Conservation (phyloP, 2,113 vertebrate genomes). For the Pollachius pollachius region DNA sequence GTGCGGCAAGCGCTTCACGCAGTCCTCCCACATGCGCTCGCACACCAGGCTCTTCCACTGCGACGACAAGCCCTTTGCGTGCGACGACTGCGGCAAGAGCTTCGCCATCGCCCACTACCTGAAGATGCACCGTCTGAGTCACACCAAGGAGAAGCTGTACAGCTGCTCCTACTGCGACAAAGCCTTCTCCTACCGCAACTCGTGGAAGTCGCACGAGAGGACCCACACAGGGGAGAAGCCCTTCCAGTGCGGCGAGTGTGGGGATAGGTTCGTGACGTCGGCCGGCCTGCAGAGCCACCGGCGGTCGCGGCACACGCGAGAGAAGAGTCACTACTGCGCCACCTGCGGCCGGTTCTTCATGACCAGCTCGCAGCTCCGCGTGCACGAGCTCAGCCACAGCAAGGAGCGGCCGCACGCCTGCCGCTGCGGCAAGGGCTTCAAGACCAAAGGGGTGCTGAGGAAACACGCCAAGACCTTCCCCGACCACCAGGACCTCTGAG, state of each 20-base stretch:
- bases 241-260: constrained; percentile 58
- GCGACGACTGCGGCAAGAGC: constrained; percentile 39
- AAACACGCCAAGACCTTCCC: no score
- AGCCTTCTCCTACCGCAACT: constrained; percentile 45
- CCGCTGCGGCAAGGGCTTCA: no score
- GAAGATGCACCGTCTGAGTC: constrained; percentile 54
- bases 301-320: constrained; percentile 49
- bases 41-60: no score
- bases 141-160: constrained; percentile 43
- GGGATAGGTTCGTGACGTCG: constrained; percentile 37
- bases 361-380: neutral
- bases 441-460: no score
- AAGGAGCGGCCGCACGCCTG: neutral
- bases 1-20: constrained; percentile 63
- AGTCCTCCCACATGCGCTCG: constrained; percentile 15
- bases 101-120: constrained; percentile 53
- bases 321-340: neutral
- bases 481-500: no score
- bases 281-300: neutral
- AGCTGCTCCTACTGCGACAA: constrained; percentile 51
- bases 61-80: no score
- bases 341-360: neutral
- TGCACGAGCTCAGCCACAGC: neutral
- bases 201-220: constrained; percentile 59
- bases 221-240: constrained; percentile 36